A percentile compares a stretch with the other conserved stretches of the same genome.
Conservation (phyloP, 2,113 vertebrate species). For the Aythya baeri region DNA sequence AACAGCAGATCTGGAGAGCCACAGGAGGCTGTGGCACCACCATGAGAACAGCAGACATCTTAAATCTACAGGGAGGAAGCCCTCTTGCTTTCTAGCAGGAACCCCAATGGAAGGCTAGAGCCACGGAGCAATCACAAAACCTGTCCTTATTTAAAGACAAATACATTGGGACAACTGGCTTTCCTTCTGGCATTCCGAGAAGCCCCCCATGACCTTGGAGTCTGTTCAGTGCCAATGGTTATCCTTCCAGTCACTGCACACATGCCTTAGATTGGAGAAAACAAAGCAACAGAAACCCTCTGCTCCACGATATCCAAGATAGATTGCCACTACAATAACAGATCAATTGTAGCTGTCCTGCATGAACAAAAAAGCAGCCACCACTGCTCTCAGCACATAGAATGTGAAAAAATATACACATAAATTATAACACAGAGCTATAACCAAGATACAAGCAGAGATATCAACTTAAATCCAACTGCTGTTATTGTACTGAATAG, state of each 20-base stretch:
- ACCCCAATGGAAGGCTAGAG: not conserved
- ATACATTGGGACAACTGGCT: not conserved
- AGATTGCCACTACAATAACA: not conserved
- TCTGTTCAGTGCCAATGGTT: not conserved
- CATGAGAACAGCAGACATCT: not conserved
- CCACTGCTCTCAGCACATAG: not conserved
- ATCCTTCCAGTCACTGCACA: not conserved
- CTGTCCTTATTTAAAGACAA: not conserved
- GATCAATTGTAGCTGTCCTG: not conserved
- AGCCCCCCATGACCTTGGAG: not conserved
- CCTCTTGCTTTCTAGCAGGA: not conserved
- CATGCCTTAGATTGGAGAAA: not conserved
- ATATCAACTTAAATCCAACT: not conserved
- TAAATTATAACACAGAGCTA: not conserved
- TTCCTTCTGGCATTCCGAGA: not conserved
- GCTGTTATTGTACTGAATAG: not conserved
- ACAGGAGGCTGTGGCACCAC: not conserved
- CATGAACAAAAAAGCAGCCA: not conserved
- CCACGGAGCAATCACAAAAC: not conserved
- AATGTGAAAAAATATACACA: not conserved
- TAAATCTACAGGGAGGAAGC: not conserved
- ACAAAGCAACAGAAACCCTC: not conserved
- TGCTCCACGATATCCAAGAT: rapidly evolving
- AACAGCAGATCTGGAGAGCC: not conserved
- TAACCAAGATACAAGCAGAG: not conserved